Evolutionary conservation across 2,888 invertebrate species (phyloP).

Genomic region (Calameuta pallipes): DNA sequence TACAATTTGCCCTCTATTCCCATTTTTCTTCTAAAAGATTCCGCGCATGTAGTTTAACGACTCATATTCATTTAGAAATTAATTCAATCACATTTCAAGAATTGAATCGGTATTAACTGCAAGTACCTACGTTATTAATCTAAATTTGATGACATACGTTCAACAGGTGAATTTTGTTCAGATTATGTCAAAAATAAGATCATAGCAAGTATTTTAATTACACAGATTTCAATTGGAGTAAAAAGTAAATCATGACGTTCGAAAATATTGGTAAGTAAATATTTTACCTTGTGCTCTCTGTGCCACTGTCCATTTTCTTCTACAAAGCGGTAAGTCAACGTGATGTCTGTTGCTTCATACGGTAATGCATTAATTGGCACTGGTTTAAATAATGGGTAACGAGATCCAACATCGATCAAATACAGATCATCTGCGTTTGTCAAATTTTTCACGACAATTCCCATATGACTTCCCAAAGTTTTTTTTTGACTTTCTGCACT

Average conservation of each 20-base stretch:
- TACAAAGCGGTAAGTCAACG: slow-evolving; percentile 15
- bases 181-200: no score
- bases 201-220: not conserved
- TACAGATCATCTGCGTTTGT: slow-evolving; percentile 12
- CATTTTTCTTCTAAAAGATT: not conserved
- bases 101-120: not conserved
- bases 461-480: slow-evolving; percentile 11
- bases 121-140: no score
- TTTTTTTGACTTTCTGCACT: not conserved
- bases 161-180: not conserved
- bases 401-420: slow-evolving; percentile 15
- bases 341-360: slow-evolving; percentile 15
- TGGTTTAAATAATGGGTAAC: slow-evolving; percentile 17
- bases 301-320: slow-evolving; percentile 20
- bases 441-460: slow-evolving; percentile 12
- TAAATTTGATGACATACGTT: not conserved
- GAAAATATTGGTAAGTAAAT: not conserved
- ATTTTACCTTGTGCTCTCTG: slow-evolving; percentile 16
- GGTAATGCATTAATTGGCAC: slow-evolving; percentile 13
- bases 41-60: not conserved
- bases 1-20: not conserved
- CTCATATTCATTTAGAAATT: not conserved
- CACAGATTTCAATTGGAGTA: not conserved
- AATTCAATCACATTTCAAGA: not conserved
- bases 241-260: not conserved